These are phyloP conservation scores for Glomeris marginata DNA, from an alignment of 2,888 invertebrate genomes.

Conservation along the genomic window DNA sequence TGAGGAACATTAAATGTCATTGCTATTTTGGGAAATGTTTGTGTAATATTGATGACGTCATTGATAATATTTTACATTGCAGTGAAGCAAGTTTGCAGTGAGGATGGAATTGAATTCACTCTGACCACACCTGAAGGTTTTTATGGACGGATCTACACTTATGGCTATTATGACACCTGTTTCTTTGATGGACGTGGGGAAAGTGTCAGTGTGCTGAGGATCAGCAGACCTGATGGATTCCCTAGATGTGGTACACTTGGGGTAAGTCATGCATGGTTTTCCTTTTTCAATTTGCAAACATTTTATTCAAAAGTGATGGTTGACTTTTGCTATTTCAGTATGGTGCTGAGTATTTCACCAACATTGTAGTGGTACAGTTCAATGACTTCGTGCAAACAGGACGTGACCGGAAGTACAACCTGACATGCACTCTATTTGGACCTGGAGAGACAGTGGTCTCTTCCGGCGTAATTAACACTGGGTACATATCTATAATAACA, in stretches of 20 bases:
- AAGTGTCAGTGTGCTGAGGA: conserved; percentile 61
- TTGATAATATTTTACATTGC: conserved; percentile 14
- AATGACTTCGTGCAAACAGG: conserved; percentile 85
- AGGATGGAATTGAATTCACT: conserved; percentile 89
- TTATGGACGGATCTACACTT: conserved; percentile 76
- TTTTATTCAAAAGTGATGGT: too few relatives aligned
- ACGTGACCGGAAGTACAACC: conserved; percentile 74
- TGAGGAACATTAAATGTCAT: too few relatives aligned
- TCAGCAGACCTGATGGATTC: conserved; percentile 70
- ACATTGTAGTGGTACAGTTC: conserved; percentile 85
- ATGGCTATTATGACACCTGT: conserved; percentile 78
- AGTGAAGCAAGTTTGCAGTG: conserved; percentile 83
- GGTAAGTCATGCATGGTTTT: conserved; percentile 34
- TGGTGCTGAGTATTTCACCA: conserved; percentile 73
- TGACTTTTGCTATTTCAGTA: conserved; percentile 34
- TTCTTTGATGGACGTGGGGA: conserved; percentile 85
- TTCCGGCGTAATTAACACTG: conserved; percentile 80
- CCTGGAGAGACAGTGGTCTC: conserved; percentile 87
- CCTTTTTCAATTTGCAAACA: background rate
- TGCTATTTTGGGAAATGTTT: too few relatives aligned
- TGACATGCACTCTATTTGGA: conserved; percentile 81
- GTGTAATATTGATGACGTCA: too few relatives aligned
- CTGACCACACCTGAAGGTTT: conserved; percentile 75
- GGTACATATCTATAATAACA: conserved; percentile 39
- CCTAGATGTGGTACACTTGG: conserved; percentile 83